phyloP scores from a whole-genome alignment of 2,888 invertebrate genomes.

The Dinocampus coccinellae region DNA sequence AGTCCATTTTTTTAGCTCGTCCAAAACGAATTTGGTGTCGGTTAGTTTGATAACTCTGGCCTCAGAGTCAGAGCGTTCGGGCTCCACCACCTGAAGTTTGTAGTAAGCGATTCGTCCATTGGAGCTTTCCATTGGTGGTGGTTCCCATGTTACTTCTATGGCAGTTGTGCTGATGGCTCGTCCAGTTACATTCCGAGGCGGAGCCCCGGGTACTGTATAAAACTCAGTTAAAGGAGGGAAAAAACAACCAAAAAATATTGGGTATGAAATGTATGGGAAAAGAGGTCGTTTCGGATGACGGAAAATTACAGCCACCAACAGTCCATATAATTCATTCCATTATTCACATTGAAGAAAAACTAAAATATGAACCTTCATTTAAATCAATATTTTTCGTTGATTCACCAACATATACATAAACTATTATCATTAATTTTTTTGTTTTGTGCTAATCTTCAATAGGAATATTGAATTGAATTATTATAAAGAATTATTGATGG shows the following conservation, averaged over 20 bases:
- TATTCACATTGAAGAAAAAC: slow-evolving; percentile 16
- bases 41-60: slow-evolving; percentile 85
- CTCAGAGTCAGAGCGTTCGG: slow-evolving; percentile 86
- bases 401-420: background rate
- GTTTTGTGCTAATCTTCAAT: background rate
- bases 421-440: background rate
- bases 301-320: slow-evolving; percentile 56
- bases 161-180: slow-evolving; percentile 90
- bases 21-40: slow-evolving; percentile 84
- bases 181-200: slow-evolving; percentile 94
- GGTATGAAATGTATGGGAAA: slow-evolving; percentile 3
- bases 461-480: slow-evolving; percentile 9
- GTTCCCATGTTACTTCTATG: slow-evolving; percentile 91
- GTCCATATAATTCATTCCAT: slow-evolving; percentile 34
- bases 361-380: background rate
- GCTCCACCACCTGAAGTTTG: slow-evolving; percentile 92
- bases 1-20: slow-evolving; percentile 94
- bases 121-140: slow-evolving; percentile 90
- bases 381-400: slow-evolving; percentile 22
- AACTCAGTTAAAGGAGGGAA: slow-evolving; percentile 71
- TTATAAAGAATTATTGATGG: slow-evolving; percentile 41
- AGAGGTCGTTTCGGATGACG: slow-evolving; percentile 37
- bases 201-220: slow-evolving; percentile 92
- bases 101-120: slow-evolving; percentile 96
- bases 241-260: slow-evolving; percentile 53